Evolutionary conservation across 2,113 vertebrate genomes (phyloP), one percentile per base, ranked within the genome.

Genomic region (Rostratula benghalensis): DNA sequence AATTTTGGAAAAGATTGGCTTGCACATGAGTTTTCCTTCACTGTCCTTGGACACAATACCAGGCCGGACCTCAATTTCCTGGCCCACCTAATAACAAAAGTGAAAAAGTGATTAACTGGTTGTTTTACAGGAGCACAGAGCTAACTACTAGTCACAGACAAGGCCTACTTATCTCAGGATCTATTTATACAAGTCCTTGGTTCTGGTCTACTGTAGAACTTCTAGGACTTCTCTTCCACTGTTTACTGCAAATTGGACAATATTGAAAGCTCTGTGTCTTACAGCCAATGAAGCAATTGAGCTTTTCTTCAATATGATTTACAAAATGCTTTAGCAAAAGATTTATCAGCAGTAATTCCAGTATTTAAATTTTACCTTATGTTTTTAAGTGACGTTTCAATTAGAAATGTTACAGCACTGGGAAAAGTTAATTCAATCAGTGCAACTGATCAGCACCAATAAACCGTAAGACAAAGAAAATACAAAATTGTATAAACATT

Each of bases 1-100:
- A 53, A 99, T 99, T 98, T 99, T 99, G 94, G 99, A 99, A 97
- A 99, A 99, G 92, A 99, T 99, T 83, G 99, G 99, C 95, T 99
- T 99, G 97, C 99, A 99, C 99, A 99, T 99, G 68, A 99, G 99
- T 94, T 99, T 99, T 84, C 99, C 99, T 95, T 99, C 99, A 43
- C 99, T 99, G 97, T 99, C 99, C 97, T 99, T 99, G 92, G 99
- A 99, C 87, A 99, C 99, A 60, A 99, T 99, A 46, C 99, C 99
- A 27, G 99, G 99, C 48, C 99, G 98, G 71, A 99, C 99, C 97
- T 99, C 99, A 60, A 99, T 97, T 98, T 99, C 99, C 95, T 99
- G 99, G 63, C 99, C 99, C 95, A 99, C 99, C 99, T 99, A 67
- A 89, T 90, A 89, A 93, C 28, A 85, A 33, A 87, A 46, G 83